Evolutionary conservation across 2,113 vertebrate species (phyloP), one percentile per base, ranked within the genome.

Genomic region (Dipodomys ordii): DNA sequence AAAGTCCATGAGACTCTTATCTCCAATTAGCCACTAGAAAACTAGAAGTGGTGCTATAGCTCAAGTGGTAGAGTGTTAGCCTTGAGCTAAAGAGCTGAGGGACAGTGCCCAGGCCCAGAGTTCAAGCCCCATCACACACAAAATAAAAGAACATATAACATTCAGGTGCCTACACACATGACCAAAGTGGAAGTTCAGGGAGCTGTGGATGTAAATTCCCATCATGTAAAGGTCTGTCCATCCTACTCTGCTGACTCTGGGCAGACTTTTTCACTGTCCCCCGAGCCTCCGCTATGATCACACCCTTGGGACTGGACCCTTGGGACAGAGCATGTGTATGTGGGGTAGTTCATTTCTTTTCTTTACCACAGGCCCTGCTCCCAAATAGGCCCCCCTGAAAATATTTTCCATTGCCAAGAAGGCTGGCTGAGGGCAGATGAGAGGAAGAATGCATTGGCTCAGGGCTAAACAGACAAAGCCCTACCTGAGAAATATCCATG

Each of bases 401-500:
- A 81, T 4, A 18, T 39, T 30, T 35, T 64, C 25, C 10, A 18
- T 9, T 12, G 15, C 12, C 10, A 27, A 79, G 39, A 74, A 0
- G 79, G 44, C 62, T n/a, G 68, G 23, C 28, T 30, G 8, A 60
- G 32, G n/a, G 60, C 30, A n/a, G 22, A 30, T 0, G 15, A 72
- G 19, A 73, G 30, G 44, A 30, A 1, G 28, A 1, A 60, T 0
- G 0, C 73, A 27, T 1, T 64, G 25, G 23, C 6, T 18, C 35
- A 73, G 87, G 85, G 74, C 25, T 67, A 5, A 13, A 73, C 3
- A 13, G 28, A 9, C 6, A 8, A 11, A 22, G 11, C 5, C 8
- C 85, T 46, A 97, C 97, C 99, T 99, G 99, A 84, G 99, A 99
- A 97, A 99, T 99, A 97, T 99, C 99, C 99, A 99, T 99, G 95